phyloP scores from a whole-genome alignment of 2,113 vertebrate species.

The Rousettus leschenaultii region DNA sequence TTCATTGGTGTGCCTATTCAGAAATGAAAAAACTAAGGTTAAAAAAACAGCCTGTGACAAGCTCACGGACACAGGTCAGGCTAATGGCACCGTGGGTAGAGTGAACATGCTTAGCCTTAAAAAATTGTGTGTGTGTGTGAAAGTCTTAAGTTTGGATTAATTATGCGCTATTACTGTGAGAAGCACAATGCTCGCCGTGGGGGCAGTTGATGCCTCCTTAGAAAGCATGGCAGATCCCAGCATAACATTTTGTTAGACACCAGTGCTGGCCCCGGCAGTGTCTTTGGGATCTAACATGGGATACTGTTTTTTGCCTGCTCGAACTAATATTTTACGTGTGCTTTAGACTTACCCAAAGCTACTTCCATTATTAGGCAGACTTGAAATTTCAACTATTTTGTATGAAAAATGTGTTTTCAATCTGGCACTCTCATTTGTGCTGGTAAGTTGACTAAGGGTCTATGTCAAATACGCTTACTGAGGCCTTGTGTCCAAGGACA shows the following conservation, averaged over 20 bases:
- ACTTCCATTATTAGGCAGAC: not conserved
- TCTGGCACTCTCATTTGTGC: not conserved
- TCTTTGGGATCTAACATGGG: not conserved
- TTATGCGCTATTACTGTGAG: not conserved
- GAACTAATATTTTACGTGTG: not conserved
- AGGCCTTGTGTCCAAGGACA: not conserved
- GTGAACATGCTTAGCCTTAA: not conserved
- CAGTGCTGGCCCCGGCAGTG: no score
- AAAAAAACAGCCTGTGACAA: not conserved
- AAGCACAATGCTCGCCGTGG: not conserved
- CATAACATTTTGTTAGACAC: fast-evolving
- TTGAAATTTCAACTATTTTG: slow-evolving; percentile 38
- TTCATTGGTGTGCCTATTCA: not conserved
- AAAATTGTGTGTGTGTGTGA: not conserved
- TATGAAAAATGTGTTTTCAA: not conserved
- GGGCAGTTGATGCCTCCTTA: not conserved
- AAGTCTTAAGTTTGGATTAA: not conserved
- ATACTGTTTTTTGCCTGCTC: not conserved
- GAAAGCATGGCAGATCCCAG: not conserved
- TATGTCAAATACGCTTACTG: not conserved
- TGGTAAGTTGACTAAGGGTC: not conserved
- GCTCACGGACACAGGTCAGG: not conserved
- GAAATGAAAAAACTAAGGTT: slow-evolving; percentile 13
- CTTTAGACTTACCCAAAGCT: not conserved
- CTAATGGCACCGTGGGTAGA: not conserved